Evolutionary conservation across 2,888 invertebrate genomes (phyloP).

Genomic region (Tinea semifulvella): DNA sequence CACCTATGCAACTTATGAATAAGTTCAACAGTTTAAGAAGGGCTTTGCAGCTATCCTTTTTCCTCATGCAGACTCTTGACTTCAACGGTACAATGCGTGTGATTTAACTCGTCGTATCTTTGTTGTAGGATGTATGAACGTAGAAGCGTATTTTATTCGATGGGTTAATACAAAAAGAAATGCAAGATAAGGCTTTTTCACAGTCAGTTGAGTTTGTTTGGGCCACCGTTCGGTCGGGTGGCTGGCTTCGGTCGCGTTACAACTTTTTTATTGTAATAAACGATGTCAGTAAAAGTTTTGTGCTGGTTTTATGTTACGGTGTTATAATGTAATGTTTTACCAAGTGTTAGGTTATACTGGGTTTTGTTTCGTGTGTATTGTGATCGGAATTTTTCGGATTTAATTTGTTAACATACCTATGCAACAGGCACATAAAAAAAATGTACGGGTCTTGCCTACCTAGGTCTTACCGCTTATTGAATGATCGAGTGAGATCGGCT

Average conservation of each 20-base stretch:
- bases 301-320: background rate
- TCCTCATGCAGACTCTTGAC: constrained; percentile 31
- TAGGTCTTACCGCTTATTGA: background rate
- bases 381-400: constrained; percentile 6
- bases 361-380: background rate
- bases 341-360: background rate
- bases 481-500: constrained; percentile 1
- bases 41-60: constrained; percentile 29
- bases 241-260: constrained; percentile 20
- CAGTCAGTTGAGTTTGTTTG: constrained; percentile 22
- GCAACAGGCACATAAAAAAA: too few species aligned
- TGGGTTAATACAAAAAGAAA: constrained; percentile 38
- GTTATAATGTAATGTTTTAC: constrained; percentile 5
- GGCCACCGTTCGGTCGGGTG: constrained; percentile 17
- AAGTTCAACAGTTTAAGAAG: constrained; percentile 10
- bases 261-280: constrained; percentile 9
- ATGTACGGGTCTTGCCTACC: background rate
- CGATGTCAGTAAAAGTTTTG: background rate
- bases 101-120: constrained; percentile 21
- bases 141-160: constrained; percentile 29
- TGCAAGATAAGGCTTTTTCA: constrained; percentile 30
- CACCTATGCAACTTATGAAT: background rate
- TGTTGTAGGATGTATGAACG: background rate
- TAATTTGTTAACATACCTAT: too few species aligned
- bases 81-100: constrained; percentile 30